Evolutionary conservation across 2,113 vertebrate species (phyloP).

Genomic region (Lepisosteus osseus): DNA sequence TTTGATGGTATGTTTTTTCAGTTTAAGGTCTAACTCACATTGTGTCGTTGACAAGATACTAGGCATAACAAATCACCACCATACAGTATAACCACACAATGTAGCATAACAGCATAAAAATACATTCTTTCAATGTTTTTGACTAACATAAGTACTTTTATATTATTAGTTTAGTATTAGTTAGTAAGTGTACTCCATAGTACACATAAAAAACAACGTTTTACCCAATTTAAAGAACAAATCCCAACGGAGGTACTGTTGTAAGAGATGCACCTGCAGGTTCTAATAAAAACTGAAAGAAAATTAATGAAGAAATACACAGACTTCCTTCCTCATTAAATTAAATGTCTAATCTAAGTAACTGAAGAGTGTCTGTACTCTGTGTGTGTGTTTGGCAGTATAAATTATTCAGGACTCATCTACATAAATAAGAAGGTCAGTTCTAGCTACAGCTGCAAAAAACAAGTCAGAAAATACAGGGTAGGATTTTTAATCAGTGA

Average conservation of each 20-base stretch:
- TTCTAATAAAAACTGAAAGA: slow-evolving; percentile 20
- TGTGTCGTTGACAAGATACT: too few relatives aligned
- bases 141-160: too few relatives aligned
- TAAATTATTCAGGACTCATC: slow-evolving; percentile 44
- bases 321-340: slow-evolving; percentile 17
- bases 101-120: too few relatives aligned
- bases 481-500: slow-evolving; percentile 11
- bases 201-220: slow-evolving; percentile 21
- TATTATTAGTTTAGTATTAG: too few relatives aligned
- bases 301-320: neutral
- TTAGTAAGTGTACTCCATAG: too few relatives aligned
- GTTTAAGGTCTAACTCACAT: too few relatives aligned
- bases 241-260: slow-evolving; percentile 28
- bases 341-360: slow-evolving; percentile 13
- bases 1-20: too few relatives aligned
- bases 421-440: slow-evolving; percentile 32
- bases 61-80: too few relatives aligned
- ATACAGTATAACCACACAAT: too few relatives aligned
- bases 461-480: slow-evolving; percentile 24
- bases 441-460: slow-evolving; percentile 47
- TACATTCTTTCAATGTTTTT: too few relatives aligned
- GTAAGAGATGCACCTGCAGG: slow-evolving; percentile 40
- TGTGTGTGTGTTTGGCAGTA: slow-evolving; percentile 23
- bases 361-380: slow-evolving; percentile 16
- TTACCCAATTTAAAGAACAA: slow-evolving; percentile 33